These are phyloP conservation scores for Cremastinae sp. DNA, from an alignment of 2,888 invertebrate species.

Conservation along the genomic window DNA sequence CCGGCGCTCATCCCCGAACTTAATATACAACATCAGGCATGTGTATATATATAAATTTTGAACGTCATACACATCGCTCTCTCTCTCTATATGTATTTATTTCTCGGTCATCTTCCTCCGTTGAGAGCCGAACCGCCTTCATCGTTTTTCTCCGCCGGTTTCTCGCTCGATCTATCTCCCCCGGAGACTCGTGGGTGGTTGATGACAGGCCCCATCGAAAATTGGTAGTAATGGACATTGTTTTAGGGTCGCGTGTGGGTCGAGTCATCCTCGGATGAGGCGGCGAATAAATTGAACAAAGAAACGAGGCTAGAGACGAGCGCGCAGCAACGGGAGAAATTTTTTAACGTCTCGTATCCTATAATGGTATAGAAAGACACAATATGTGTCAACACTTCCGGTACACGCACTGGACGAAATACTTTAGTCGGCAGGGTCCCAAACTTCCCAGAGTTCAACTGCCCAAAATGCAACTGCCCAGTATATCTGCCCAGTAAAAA, in stretches of 20 bases:
- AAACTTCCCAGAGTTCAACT: too few species aligned
- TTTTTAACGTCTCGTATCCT: constrained; percentile 53
- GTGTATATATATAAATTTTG: constrained; percentile 14
- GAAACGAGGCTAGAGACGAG: constrained; percentile 44
- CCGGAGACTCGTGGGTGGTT: constrained; percentile 68
- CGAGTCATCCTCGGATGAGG: constrained; percentile 65
- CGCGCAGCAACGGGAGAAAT: constrained; percentile 30
- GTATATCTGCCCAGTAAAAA: too few species aligned
- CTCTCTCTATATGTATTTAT: not conserved
- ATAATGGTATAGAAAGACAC: constrained; percentile 19
- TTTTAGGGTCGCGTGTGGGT: constrained; percentile 70
- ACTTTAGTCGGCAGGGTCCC: too few species aligned
- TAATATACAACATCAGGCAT: too few species aligned
- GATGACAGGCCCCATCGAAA: constrained; percentile 72
- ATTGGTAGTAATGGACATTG: constrained; percentile 72
- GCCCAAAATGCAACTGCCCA: too few species aligned
- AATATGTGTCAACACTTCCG: constrained; percentile 16
- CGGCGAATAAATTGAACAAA: constrained; percentile 61
- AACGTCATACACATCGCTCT: constrained; percentile 5
- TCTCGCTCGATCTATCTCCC: constrained; percentile 33
- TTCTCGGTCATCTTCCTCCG: constrained; percentile 1
- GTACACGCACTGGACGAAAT: constrained; percentile 6
- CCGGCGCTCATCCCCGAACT: constrained; percentile 26
- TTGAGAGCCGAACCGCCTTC: constrained; percentile 4
- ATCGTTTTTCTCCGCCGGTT: constrained; percentile 19